These are phyloP conservation scores for Spodoptera exigua DNA, from an alignment of 2,888 invertebrate species.

Conservation along the genomic window DNA sequence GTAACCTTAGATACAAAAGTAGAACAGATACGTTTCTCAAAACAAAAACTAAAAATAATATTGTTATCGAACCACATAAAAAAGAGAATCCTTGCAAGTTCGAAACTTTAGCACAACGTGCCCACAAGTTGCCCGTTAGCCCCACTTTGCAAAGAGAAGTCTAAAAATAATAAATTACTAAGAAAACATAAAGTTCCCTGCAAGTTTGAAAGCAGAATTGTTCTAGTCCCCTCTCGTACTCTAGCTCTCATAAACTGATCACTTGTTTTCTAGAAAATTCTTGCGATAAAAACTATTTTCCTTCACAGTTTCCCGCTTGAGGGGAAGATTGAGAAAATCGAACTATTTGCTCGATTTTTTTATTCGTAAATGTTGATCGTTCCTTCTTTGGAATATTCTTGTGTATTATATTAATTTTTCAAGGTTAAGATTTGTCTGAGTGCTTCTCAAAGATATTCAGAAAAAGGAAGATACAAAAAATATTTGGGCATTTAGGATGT, in stretches of 20 bases:
- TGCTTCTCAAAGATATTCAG: too few species aligned
- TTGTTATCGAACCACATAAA: neutral
- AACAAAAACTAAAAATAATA: too few species aligned
- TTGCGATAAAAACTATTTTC: constrained; percentile 30
- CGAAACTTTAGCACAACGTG: constrained; percentile 12
- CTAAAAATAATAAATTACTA: constrained; percentile 51
- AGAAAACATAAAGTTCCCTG: constrained; percentile 45
- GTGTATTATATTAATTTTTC: too few species aligned
- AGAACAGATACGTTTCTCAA: too few species aligned
- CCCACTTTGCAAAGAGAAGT: constrained; percentile 6
- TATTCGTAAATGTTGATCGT: too few species aligned
- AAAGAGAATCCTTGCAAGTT: constrained; percentile 4
- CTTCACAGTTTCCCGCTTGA: constrained; percentile 21
- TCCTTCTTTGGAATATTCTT: too few species aligned
- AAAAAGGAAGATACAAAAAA: too few species aligned
- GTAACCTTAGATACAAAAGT: too few species aligned
- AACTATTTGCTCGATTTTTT: too few species aligned
- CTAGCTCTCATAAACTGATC: constrained; percentile 5
- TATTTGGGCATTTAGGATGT: too few species aligned
- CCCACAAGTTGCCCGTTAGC: neutral
- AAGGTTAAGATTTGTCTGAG: too few species aligned
- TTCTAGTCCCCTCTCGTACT: constrained; percentile 33
- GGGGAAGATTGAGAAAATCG: constrained; percentile 22
- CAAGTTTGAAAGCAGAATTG: constrained; percentile 27
- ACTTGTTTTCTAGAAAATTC: constrained; percentile 21